Conservation (phyloP, 2,113 vertebrate species). For the Nerophis lumbriciformis region DNA sequence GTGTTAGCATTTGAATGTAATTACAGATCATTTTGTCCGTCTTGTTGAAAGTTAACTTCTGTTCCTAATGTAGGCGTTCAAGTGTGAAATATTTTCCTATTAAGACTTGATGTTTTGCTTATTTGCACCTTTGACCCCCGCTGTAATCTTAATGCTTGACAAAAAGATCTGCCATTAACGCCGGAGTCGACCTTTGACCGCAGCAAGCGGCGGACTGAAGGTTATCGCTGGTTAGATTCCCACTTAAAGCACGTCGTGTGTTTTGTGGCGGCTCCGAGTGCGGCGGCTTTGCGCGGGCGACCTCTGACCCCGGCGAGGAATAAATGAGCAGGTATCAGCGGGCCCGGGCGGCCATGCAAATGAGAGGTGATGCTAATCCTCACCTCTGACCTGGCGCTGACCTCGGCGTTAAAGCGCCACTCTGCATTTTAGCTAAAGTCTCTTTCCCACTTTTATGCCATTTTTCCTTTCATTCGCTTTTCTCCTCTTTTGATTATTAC, state of each 20-base stretch:
- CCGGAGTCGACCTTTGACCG: background rate
- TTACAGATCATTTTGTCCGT: too few relatives aligned
- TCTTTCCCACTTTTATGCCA: too few relatives aligned
- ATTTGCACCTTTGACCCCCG: too few relatives aligned
- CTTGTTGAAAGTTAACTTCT: too few relatives aligned
- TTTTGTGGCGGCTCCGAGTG: background rate
- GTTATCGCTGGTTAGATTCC: background rate
- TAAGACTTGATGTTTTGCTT: too few relatives aligned
- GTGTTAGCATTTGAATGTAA: too few relatives aligned
- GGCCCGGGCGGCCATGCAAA: background rate
- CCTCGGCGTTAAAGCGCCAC: background rate
- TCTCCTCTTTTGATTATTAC: too few relatives aligned
- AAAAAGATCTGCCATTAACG: background rate
- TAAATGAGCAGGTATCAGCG: background rate
- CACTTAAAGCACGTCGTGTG: background rate
- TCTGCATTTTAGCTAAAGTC: too few relatives aligned
- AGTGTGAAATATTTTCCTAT: too few relatives aligned
- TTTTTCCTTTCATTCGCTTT: background rate
- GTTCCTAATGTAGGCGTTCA: too few relatives aligned
- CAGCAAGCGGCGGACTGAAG: background rate
- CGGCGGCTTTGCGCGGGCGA: background rate
- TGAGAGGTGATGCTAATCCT: slow-evolving; percentile 2
- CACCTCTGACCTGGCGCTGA: too few relatives aligned
- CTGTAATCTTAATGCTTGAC: too few relatives aligned
- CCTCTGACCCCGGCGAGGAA: background rate